Evolutionary conservation across 2,797 vertebrate species (phyloP), one percentile per base, ranked within the genome.

Genomic region (Triplophysa yarkandensis): DNA sequence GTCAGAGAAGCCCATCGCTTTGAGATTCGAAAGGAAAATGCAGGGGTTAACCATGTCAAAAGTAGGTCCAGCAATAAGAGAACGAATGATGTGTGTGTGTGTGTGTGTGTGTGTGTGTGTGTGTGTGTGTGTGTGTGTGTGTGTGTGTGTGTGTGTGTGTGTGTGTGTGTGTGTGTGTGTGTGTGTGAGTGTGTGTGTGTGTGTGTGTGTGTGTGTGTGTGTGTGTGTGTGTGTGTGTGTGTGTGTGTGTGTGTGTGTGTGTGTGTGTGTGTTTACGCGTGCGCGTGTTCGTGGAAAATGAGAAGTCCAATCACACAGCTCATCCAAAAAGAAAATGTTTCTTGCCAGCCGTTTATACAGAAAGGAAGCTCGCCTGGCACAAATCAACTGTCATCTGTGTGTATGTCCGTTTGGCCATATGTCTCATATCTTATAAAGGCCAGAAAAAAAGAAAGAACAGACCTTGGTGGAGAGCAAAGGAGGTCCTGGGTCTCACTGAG

Each of bases 341-440:
- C 61, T 54, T 50, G 50, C 65, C 52, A 67, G 64, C 67, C 72
- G 61, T 52, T 71, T 41, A 62, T 43, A 43, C 19, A 43, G 44
- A 73, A 68, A 65, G 55, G 46, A 32, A 46, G 28, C 36, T 17
- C 46, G 34, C 19, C 23, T 32, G 50, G 46, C 39, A 62, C 34
- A 62, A 52, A 68, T 16, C 44, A 48, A 62, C 43, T 63, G 70
- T 46, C 52, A 61, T 74, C 64, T 54, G 34, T 68, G 30, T 19
- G 39, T n/a, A n/a, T 68, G 64, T 77, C 60, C 46, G 36, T 62
- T 61, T 61, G 68, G 39, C 57, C 36, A 28, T 55, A 68, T 74
- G 36, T 55, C 55, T 61, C 32, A 48, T 16, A 62, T 67, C 44
- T 39, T 44, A 19, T 62, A 9, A 67, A 61, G 50, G 54, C 50